Conservation (phyloP, 2,888 invertebrate genomes). For the Lottia gigantea region DNA sequence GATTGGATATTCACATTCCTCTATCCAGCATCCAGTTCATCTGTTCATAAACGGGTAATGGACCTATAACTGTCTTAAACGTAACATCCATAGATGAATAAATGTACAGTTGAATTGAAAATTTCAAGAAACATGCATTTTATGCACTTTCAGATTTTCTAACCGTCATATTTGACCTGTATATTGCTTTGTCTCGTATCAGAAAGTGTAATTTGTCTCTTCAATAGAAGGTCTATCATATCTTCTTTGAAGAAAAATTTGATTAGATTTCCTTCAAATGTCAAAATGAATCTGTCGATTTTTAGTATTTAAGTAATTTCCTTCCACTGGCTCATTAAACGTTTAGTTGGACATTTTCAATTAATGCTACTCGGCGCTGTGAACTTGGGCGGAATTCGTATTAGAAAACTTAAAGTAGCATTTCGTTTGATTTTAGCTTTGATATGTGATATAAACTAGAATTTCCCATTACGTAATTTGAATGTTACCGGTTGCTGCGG, state of each 20-base stretch:
- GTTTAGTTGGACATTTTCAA: not conserved
- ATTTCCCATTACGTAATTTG: conserved; percentile 9
- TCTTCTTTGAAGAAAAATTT: not conserved
- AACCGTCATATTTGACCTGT: too few species aligned
- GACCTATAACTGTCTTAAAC: too few species aligned
- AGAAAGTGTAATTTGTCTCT: too few species aligned
- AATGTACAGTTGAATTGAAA: too few species aligned
- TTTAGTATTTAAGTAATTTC: conserved; percentile 10
- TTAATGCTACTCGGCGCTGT: not conserved
- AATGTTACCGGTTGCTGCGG: not conserved
- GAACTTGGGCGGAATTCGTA: not conserved
- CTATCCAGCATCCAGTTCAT: too few species aligned
- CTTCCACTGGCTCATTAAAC: not conserved
- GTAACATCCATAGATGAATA: too few species aligned
- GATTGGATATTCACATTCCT: too few species aligned
- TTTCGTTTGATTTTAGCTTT: conserved; percentile 6
- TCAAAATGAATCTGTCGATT: not conserved
- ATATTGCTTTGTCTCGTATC: too few species aligned
- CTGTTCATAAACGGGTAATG: too few species aligned
- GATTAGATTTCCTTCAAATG: not conserved
- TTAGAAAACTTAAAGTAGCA: not conserved
- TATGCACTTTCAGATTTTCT: too few species aligned
- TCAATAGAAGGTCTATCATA: not conserved
- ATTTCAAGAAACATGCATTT: too few species aligned
- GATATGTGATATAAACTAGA: conserved; percentile 6